Evolutionary conservation across 1,140 invertebrate species (phyloP).

Genomic region (Drosophila lowei): DNA sequence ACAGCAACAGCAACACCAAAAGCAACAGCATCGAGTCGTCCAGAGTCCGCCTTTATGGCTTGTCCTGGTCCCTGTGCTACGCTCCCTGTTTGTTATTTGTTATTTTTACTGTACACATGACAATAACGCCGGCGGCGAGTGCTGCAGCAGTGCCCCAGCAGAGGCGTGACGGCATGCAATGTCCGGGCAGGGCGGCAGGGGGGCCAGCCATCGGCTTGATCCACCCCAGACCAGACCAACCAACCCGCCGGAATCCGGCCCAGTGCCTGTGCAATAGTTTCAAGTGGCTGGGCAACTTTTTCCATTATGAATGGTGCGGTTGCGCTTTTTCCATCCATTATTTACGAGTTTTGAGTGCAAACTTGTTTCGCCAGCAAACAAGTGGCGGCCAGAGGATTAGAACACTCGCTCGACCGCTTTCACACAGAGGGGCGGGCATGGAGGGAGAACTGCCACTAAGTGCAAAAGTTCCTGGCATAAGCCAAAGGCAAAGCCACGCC

Average conservation of each 20-base stretch:
- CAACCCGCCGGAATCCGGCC: slow-evolving; percentile 25
- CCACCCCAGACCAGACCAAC: not conserved
- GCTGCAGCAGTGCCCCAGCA: slow-evolving; percentile 10
- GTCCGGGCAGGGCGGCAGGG: slow-evolving; percentile 3
- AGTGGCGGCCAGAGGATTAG: slow-evolving; percentile 77
- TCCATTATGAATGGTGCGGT: slow-evolving; percentile 81
- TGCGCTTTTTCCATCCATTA: slow-evolving; percentile 79
- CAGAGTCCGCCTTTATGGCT: slow-evolving; percentile 31
- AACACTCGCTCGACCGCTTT: slow-evolving; percentile 66
- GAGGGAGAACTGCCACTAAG: slow-evolving; percentile 50
- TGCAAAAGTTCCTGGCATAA: slow-evolving; percentile 66
- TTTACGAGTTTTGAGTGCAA: slow-evolving; percentile 81
- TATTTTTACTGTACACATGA: slow-evolving; percentile 80
- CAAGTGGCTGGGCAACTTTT: slow-evolving; percentile 75
- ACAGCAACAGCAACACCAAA: not conserved
- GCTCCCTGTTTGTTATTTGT: slow-evolving; percentile 74
- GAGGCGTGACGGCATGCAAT: slow-evolving; percentile 25
- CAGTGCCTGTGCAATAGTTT: slow-evolving; percentile 74
- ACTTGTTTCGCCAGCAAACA: slow-evolving; percentile 76
- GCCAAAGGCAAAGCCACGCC: slow-evolving; percentile 66
- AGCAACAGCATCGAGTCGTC: slow-evolving; percentile 15
- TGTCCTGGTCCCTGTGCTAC: slow-evolving; percentile 24
- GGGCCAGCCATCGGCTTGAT: not conserved
- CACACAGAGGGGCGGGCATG: slow-evolving; percentile 14
- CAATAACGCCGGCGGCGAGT: slow-evolving; percentile 68